Evolutionary conservation across 2,113 vertebrate genomes (phyloP), one percentile per base, ranked within the genome.

Genomic region (Pandion haliaetus): DNA sequence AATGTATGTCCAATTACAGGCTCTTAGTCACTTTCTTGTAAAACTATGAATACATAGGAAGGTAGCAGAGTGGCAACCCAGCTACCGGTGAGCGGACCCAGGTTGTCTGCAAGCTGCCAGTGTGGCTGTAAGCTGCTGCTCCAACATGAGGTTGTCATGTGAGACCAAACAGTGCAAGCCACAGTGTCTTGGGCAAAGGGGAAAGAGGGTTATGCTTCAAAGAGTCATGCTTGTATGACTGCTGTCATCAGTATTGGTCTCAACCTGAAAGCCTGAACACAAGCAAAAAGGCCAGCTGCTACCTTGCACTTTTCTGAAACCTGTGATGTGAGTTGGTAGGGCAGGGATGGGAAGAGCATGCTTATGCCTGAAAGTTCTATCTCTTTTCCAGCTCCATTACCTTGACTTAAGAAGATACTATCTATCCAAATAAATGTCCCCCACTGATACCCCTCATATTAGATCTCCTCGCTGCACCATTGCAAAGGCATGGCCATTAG

Each of bases 141-240:
- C 58, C 59, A 25, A 14, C 31, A 26, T 0, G 0, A 44, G 12
- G 11, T 12, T 57, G 40, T 34, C 0, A 0, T 49, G 10, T 63
- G 69, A 78, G 72, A 54, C 57, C 6, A 1, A 49, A n/a, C 4
- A 23, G 21, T 8, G 10, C 1, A 6, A 86, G 40, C 45, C 57
- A 31, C 2, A 1, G 28, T 49, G 32, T 77, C 59, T 78, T 70
- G 44, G 38, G 73, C 20, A 59, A 77, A 78, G n/a, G 61, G 34
- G 19, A 40, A 52, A 63, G 47, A 69, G 36, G 32, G 31, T 58
- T 88, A 9, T 29, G 13, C 13, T 71, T 90, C 62, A 67, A 67
- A 88, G 28, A 47, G 5, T 32, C 55, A 19, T 77, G 14, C n/a
- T 66, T 59, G 34, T 82, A 31, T n/a, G 70, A 38, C 26, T 66